These are phyloP conservation scores for Hippocampus barbouri DNA, from an alignment of 2,113 vertebrate genomes.

Conservation along the genomic window DNA sequence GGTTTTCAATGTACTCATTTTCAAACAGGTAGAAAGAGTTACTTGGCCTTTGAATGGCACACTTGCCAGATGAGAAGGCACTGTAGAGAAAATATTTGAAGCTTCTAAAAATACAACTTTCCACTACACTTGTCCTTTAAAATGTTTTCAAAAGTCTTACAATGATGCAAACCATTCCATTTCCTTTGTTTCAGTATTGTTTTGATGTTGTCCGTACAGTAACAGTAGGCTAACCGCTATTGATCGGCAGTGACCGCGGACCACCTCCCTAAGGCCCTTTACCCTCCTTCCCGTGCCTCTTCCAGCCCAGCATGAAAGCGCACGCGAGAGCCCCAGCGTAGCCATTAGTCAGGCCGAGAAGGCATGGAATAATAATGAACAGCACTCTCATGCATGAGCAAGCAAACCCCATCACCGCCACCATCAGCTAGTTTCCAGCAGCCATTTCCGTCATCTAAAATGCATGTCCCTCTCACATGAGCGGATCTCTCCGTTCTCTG, in stretches of 20 bases:
- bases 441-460: slow-evolving; percentile 54
- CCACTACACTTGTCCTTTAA: background rate
- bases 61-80: background rate
- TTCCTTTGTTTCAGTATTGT: background rate
- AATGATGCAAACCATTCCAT: background rate
- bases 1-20: background rate
- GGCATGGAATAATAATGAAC: slow-evolving; percentile 60
- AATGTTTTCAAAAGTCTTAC: background rate
- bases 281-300: slow-evolving; percentile 46
- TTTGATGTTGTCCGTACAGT: slow-evolving; percentile 8
- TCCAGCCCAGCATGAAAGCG: slow-evolving; percentile 36
- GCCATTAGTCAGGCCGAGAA: slow-evolving; percentile 48
- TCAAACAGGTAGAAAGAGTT: background rate
- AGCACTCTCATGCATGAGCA: slow-evolving; percentile 40
- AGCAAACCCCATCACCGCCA: slow-evolving; percentile 15
- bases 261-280: slow-evolving; percentile 36
- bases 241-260: slow-evolving; percentile 29
- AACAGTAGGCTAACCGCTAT: slow-evolving; percentile 18
- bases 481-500: slow-evolving; percentile 9
- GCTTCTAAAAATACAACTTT: background rate
- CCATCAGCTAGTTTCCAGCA: slow-evolving; percentile 29
- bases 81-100: too few species aligned
- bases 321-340: slow-evolving; percentile 33
- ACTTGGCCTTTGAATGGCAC: background rate
- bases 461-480: slow-evolving; percentile 25